A percentile compares a stretch with the other conserved stretches of the same genome.
phyloP scores from a whole-genome alignment of 2,797 vertebrate genomes.

The Nyctibius grandis region DNA sequence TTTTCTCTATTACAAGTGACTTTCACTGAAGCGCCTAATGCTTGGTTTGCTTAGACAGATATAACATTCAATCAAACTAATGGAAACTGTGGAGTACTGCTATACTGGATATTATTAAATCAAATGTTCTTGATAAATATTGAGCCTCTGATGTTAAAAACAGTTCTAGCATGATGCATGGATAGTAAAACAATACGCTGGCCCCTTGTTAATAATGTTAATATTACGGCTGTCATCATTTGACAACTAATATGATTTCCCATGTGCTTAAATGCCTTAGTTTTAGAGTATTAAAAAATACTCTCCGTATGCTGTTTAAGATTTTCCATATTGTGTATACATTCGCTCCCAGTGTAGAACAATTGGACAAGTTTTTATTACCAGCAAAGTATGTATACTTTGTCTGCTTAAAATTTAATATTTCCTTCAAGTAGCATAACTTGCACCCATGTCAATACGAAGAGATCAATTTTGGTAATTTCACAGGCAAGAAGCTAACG shows the following conservation, averaged over 20 bases:
- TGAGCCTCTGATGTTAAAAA: constrained; percentile 61
- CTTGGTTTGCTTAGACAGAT: constrained; percentile 59
- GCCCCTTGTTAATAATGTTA: constrained; percentile 45
- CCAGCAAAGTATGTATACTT: not conserved
- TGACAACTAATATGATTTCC: constrained; percentile 18
- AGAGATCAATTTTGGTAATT: not conserved
- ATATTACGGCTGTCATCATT: constrained; percentile 34
- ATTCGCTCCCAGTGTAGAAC: not conserved
- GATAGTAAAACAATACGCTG: constrained; percentile 49
- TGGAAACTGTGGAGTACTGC: constrained; percentile 59
- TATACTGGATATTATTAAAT: constrained; percentile 65
- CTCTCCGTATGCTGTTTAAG: not conserved
- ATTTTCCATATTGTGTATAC: not conserved
- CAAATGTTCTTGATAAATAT: constrained; percentile 69
- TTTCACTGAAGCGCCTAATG: constrained; percentile 56
- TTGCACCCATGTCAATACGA: not conserved
- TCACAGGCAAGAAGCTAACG: not conserved
- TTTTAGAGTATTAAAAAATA: not conserved
- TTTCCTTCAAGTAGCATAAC: not conserved
- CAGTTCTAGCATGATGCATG: constrained; percentile 20
- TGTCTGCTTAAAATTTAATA: not conserved
- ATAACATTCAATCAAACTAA: constrained; percentile 65
- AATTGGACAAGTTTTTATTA: not conserved
- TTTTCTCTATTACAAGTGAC: constrained; percentile 57
- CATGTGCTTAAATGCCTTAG: not conserved